Base-by-base conservation (phyloP, 2,113 vertebrate species). In the Sapajus apella region DNA sequence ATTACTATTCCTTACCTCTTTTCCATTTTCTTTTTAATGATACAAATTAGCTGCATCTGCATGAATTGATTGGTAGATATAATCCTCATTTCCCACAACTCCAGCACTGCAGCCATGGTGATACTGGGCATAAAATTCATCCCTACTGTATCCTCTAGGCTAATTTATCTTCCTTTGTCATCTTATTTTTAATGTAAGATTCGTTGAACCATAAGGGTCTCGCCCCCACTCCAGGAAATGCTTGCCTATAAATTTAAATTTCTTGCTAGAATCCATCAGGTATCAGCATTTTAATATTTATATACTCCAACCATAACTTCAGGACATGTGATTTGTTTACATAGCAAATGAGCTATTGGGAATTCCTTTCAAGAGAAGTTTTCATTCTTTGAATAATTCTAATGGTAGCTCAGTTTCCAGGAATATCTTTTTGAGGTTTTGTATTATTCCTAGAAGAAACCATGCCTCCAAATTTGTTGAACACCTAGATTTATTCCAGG, bases 211-310 rank as follows among this genome's bases (percentile, higher is more conserved):
- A 64, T 85, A 96, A 97, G 93, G 23, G 58, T 73, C 12, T 95
- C 16, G 6, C 2, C 35, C 16, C 84, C 92, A 4, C 6, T 97
- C 55, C 10, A 95, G 30, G 9, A 97, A 96, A 87, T n/a, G 64
- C 72, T 56, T 88, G 40, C 96, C 90, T 95, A 84, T 77, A 55
- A 95, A 97, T 91, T 40, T 58, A 97, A 92, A 94, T 90, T 12
- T 91, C n/a, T 97, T 93, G 0, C n/a, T 90, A 95, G 92, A 93
- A 77, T 72, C 45, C 87, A 80, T 96, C 43, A 75, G 37, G 27
- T 89, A 93, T 83, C 2, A 97, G 96, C 86, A 97, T 97, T 91
- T 97, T 66, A 98, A 96, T 70, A 85, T 89, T 98, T 95, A 90
- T 98, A 68, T 58, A 91, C 18, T 18, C 27, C 97, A 94, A 98